Evolutionary conservation across 30 jellyfish, hydroid and myxozoan species (phyloP).

Genomic region (Cassiopea andromeda): DNA sequence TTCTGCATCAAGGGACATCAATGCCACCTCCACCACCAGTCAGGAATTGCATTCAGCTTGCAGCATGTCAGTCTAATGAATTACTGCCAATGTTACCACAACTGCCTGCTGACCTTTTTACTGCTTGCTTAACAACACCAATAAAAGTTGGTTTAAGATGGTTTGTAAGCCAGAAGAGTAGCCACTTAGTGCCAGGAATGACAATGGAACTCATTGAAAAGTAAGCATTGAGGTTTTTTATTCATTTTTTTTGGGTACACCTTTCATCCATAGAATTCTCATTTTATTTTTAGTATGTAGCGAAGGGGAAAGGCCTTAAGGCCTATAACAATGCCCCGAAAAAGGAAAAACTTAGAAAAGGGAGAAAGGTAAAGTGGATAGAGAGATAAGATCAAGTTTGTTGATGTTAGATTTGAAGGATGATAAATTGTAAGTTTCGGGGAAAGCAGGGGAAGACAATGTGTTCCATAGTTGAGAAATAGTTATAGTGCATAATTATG

Average conservation of each 20-base stretch:
- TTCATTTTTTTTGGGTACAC: neutral
- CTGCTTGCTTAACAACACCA: slow-evolving; percentile 97
- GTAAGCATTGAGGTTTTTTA: slow-evolving; percentile 21
- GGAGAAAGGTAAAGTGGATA: too few species aligned
- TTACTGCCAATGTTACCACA: slow-evolving; percentile 92
- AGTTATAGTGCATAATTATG: too few species aligned
- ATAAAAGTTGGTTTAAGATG: slow-evolving; percentile 94
- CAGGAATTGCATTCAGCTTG: slow-evolving; percentile 89
- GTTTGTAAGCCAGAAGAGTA: slow-evolving; percentile 93
- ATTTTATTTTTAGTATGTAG: too few species aligned
- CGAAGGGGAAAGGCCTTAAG: too few species aligned
- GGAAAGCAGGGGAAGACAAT: too few species aligned
- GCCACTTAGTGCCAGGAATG: slow-evolving; percentile 90
- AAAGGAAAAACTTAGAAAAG: too few species aligned
- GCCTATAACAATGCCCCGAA: too few species aligned
- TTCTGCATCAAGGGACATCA: slow-evolving; percentile 84
- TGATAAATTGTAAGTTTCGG: too few species aligned
- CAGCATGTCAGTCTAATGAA: slow-evolving; percentile 93
- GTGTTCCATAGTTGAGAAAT: too few species aligned
- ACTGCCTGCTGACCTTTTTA: slow-evolving; percentile 93
- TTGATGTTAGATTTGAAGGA: too few species aligned
- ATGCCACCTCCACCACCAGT: slow-evolving; percentile 89
- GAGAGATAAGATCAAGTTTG: too few species aligned
- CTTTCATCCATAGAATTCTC: too few species aligned
- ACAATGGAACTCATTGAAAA: slow-evolving; percentile 85